Conservation (phyloP, 2,113 vertebrate genomes). For the Anhinga rufa region DNA sequence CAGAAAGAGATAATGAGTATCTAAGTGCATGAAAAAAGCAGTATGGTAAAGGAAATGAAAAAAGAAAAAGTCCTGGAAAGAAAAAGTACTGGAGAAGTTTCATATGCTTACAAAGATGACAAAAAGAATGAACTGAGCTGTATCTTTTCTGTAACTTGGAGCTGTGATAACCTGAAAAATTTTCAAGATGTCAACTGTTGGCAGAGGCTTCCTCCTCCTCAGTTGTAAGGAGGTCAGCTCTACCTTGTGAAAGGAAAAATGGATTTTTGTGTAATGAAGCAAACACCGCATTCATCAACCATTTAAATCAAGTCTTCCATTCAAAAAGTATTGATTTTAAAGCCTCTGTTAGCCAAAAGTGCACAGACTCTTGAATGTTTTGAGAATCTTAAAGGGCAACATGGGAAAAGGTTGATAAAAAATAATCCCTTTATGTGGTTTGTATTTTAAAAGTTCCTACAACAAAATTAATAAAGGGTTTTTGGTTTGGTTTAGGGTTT, state of each 20-base stretch:
- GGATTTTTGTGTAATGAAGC: slow-evolving; percentile 39
- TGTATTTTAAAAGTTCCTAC: slow-evolving; percentile 53
- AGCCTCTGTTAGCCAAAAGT: slow-evolving; percentile 48
- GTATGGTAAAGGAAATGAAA: background rate
- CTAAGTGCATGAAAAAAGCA: background rate
- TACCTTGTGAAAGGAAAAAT: slow-evolving; percentile 52
- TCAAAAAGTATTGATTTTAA: slow-evolving; percentile 64
- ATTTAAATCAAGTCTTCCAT: slow-evolving; percentile 64
- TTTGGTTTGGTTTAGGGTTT: background rate
- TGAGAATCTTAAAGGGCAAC: slow-evolving; percentile 62
- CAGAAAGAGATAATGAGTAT: background rate
- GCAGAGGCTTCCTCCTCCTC: slow-evolving; percentile 8
- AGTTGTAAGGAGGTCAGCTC: slow-evolving; percentile 29
- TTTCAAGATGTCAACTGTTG: slow-evolving; percentile 6
- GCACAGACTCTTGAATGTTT: slow-evolving; percentile 56
- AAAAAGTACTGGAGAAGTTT: background rate
- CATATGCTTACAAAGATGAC: background rate
- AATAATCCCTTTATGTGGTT: slow-evolving; percentile 52
- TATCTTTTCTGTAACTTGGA: background rate
- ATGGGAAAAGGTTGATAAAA: slow-evolving; percentile 55
- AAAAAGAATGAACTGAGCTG: background rate
- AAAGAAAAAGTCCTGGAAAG: background rate
- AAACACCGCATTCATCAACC: slow-evolving; percentile 43
- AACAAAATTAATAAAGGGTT: slow-evolving; percentile 56
- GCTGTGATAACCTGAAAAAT: background rate